A percentile compares a stretch with the other conserved stretches of the same genome.
Conservation (phyloP, 2,113 vertebrate genomes). For the Lasiurus borealis region DNA sequence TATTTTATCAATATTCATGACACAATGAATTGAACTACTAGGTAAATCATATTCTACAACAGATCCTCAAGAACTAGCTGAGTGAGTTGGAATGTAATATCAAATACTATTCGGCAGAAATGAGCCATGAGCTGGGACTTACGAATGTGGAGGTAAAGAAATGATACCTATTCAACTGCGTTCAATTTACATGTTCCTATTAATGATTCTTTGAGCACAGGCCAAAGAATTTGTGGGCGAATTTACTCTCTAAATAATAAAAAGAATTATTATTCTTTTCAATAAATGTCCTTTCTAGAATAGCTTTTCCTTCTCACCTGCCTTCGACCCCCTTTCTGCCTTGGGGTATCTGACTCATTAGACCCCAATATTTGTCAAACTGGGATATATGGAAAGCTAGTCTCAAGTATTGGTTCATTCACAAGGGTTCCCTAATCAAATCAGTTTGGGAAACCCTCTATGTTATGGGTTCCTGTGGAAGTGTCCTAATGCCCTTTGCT, state of each 20-base stretch:
- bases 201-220: conserved; percentile 52
- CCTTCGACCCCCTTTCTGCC: background rate
- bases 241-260: too few relatives aligned
- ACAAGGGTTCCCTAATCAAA: background rate
- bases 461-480: background rate
- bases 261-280: background rate
- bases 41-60: background rate
- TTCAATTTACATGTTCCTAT: conserved; percentile 22
- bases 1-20: conserved; percentile 45
- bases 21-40: conserved; percentile 12
- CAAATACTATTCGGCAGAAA: conserved; percentile 53
- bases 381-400: background rate
- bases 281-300: conserved; percentile 34
- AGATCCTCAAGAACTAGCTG: conserved; percentile 1
- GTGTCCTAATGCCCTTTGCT: background rate
- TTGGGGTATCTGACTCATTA: background rate
- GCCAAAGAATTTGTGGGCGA: too few relatives aligned
- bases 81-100: background rate
- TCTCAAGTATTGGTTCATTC: conserved; percentile 3
- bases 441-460: background rate
- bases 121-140: conserved; percentile 40
- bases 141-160: conserved; percentile 41
- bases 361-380: conserved; percentile 23
- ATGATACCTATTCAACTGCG: background rate
- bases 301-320: conserved; percentile 31